phyloP scores from a whole-genome alignment of 1,140 invertebrate genomes.

The Magallana ariakensis region DNA sequence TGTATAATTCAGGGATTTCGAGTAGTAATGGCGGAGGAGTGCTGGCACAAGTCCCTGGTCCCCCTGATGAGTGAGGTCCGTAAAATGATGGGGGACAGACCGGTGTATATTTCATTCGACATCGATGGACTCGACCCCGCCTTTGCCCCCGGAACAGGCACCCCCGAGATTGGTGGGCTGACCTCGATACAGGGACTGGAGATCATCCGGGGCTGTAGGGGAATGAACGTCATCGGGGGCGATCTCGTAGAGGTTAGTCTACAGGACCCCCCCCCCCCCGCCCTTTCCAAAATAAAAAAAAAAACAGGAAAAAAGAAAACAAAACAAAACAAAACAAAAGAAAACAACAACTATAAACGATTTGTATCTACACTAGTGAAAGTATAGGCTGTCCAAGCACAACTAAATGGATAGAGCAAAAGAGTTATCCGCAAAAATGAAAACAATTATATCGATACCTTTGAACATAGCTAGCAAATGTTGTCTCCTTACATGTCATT shows the following conservation, averaged over 20 bases:
- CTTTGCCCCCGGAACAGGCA: slow-evolving; percentile 89
- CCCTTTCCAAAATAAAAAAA: too few relatives aligned
- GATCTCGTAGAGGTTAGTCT: slow-evolving; percentile 76
- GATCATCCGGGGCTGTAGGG: slow-evolving; percentile 73
- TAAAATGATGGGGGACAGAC: slow-evolving; percentile 81
- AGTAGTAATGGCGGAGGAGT: slow-evolving; percentile 67
- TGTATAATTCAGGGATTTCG: slow-evolving; percentile 71
- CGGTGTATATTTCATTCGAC: slow-evolving; percentile 94
- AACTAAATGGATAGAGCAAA: too few relatives aligned
- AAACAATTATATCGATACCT: too few relatives aligned
- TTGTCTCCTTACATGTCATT: too few relatives aligned
- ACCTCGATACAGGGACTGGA: slow-evolving; percentile 75
- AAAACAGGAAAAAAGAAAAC: too few relatives aligned
- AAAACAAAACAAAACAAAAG: too few relatives aligned
- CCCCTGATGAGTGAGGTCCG: slow-evolving; percentile 74
- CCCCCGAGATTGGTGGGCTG: slow-evolving; percentile 76
- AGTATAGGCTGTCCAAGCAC: too few relatives aligned
- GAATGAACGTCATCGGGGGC: slow-evolving; percentile 74
- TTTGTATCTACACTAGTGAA: too few relatives aligned
- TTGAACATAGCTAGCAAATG: too few relatives aligned
- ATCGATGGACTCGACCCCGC: slow-evolving; percentile 93
- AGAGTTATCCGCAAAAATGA: too few relatives aligned
- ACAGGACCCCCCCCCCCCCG: too few relatives aligned
- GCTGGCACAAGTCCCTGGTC: slow-evolving; percentile 73
- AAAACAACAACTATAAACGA: too few relatives aligned